Evolutionary conservation across 92 coral and sea anemone genomes (phyloP).

Genomic region (Epizoanthus rinbou): DNA sequence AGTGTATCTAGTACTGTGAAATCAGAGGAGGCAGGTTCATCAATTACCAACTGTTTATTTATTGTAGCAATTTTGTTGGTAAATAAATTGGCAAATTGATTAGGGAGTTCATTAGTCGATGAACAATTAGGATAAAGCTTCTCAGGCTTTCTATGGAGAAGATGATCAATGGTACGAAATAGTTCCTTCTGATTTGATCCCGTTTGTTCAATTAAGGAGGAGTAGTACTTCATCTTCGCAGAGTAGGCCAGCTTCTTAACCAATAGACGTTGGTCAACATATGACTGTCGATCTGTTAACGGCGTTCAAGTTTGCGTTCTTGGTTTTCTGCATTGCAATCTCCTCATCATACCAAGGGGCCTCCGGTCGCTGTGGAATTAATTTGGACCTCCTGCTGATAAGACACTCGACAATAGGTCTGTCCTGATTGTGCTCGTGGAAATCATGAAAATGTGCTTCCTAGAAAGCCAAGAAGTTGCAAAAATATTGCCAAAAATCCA

Average conservation of each 20-base stretch:
- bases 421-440: no score
- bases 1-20: no score
- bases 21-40: no score
- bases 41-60: conserved; percentile 12
- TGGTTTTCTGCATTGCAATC: conserved; percentile 32
- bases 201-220: conserved; percentile 27
- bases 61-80: no score
- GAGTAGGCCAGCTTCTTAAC: conserved; percentile 5
- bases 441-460: no score
- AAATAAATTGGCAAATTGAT: conserved; percentile 1
- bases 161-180: conserved; percentile 25
- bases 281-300: conserved; percentile 28
- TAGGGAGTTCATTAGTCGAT: conserved; percentile 22
- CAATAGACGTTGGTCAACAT: conserved; percentile 34
- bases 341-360: conserved; percentile 47
- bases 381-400: no score
- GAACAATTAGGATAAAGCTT: conserved; percentile 34
- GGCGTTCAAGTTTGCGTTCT: conserved; percentile 31
- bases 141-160: conserved; percentile 44
- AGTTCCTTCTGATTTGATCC: conserved; percentile 29
- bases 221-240: conserved; percentile 30
- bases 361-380: conserved; percentile 15
- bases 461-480: no score
- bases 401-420: no score
- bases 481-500: no score